A percentile compares a stretch with the other conserved stretches of the same genome.
Evolutionary conservation across 2,888 invertebrate species (phyloP).

Genomic region (Lasioglossum pauxillum): DNA sequence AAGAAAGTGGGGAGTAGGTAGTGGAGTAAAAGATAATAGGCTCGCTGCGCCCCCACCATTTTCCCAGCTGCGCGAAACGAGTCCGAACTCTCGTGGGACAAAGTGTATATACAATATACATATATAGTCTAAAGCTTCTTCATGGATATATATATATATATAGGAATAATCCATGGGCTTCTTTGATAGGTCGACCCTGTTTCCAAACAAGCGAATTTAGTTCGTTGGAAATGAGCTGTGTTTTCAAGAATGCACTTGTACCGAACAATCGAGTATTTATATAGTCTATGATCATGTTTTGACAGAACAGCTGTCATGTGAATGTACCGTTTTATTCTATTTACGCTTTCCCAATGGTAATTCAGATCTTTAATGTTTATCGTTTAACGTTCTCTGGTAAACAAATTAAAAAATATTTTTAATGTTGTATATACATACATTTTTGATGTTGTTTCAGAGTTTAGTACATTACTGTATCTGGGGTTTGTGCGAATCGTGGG

Average conservation of each 20-base stretch:
- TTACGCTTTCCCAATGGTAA: constrained; percentile 44
- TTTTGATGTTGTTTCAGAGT: constrained; percentile 52
- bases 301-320: constrained; percentile 26
- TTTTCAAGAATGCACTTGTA: neutral
- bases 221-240: constrained; percentile 4
- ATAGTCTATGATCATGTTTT: constrained; percentile 12
- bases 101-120: no score
- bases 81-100: no score
- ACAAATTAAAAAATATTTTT: neutral
- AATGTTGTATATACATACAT: neutral
- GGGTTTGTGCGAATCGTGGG: constrained; percentile 64
- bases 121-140: no score
- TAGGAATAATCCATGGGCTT: no score
- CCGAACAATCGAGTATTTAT: neutral
- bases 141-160: no score
- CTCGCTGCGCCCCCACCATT: no score
- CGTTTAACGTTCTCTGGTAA: neutral
- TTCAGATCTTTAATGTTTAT: neutral
- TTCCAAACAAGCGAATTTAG: neutral
- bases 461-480: constrained; percentile 71
- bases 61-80: no score
- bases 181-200: neutral
- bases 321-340: neutral
- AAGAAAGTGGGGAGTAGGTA: no score
- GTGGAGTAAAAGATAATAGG: no score